A percentile compares a stretch with the other conserved stretches of the same genome.
phyloP scores from a whole-genome alignment of 2,888 invertebrate species.

The Trichopoda pennipes region DNA sequence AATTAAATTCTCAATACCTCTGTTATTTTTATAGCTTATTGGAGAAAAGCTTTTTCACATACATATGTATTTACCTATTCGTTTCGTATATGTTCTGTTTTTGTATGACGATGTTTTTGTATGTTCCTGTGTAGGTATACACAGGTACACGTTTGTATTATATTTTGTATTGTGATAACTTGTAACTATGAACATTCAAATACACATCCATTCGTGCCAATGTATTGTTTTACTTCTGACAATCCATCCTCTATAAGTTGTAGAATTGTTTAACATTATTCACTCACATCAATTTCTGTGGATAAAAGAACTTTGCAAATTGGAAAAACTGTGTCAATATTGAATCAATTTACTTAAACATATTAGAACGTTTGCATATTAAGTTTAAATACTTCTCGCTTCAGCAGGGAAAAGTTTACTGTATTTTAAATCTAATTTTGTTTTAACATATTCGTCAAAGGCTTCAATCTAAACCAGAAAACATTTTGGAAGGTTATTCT shows the following conservation, averaged over 20 bases:
- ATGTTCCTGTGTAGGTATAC: neutral
- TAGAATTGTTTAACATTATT: conserved; percentile 25
- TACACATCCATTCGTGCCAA: neutral
- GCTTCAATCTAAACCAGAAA: neutral
- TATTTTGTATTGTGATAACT: conserved; percentile 21
- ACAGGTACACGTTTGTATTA: neutral
- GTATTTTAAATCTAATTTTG: conserved; percentile 10
- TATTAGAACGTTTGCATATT: conserved; percentile 16
- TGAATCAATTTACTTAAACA: conserved; percentile 59
- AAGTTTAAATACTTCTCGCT: neutral
- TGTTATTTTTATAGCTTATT: conserved; percentile 30
- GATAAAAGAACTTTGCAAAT: conserved; percentile 35
- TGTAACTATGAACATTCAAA: conserved; percentile 27
- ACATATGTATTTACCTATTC: conserved; percentile 7
- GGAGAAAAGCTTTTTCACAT: neutral
- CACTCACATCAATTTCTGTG: conserved; percentile 10
- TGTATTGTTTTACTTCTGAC: neutral
- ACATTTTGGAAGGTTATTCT: neutral
- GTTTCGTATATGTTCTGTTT: neutral
- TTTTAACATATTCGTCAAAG: neutral
- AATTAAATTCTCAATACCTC: conserved; percentile 14
- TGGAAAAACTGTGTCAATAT: conserved; percentile 61
- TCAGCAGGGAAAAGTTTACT: conserved; percentile 21
- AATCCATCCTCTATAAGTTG: conserved; percentile 3
- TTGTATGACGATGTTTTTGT: neutral